A percentile compares a stretch with the other conserved stretches of the same genome.
Evolutionary conservation across 1,140 invertebrate species (phyloP).

Genomic region (Vanessa atalanta): DNA sequence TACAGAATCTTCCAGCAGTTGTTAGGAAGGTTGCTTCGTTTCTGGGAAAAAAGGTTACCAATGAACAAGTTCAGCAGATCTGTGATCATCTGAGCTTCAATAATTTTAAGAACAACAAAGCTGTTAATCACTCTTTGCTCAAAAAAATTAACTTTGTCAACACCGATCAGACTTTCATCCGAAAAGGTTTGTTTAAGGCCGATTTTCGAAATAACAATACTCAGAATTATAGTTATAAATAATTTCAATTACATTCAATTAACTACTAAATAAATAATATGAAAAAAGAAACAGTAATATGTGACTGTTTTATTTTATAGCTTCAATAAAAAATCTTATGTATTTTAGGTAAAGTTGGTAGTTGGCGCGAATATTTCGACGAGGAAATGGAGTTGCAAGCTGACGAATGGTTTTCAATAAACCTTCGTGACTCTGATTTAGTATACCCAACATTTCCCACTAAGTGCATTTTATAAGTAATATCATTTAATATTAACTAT

Average conservation of each 20-base stretch:
- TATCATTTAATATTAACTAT: too few species aligned
- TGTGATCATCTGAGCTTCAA: constrained; percentile 47
- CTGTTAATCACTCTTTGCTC: constrained; percentile 29
- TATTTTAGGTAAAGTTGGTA: constrained; percentile 37
- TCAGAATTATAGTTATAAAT: background rate
- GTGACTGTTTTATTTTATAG: background rate
- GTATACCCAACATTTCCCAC: background rate
- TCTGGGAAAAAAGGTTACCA: constrained; percentile 35
- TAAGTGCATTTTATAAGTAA: background rate
- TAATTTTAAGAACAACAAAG: constrained; percentile 47
- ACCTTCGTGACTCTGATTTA: constrained; percentile 37
- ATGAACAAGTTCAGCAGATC: constrained; percentile 37
- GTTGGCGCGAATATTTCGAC: constrained; percentile 41
- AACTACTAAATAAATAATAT: background rate
- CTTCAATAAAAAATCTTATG: too few species aligned
- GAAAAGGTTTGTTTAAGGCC: constrained; percentile 22
- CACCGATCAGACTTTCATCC: constrained; percentile 16
- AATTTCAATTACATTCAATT: background rate
- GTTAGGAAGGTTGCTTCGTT: constrained; percentile 68
- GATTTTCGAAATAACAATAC: too few species aligned
- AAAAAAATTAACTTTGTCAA: constrained; percentile 15
- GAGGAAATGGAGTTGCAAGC: constrained; percentile 40
- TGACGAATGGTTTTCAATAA: constrained; percentile 37
- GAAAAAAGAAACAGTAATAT: background rate
- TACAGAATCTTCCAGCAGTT: constrained; percentile 78